Base-by-base conservation (phyloP, 2,113 vertebrate genomes). In the Esox niger region DNA sequence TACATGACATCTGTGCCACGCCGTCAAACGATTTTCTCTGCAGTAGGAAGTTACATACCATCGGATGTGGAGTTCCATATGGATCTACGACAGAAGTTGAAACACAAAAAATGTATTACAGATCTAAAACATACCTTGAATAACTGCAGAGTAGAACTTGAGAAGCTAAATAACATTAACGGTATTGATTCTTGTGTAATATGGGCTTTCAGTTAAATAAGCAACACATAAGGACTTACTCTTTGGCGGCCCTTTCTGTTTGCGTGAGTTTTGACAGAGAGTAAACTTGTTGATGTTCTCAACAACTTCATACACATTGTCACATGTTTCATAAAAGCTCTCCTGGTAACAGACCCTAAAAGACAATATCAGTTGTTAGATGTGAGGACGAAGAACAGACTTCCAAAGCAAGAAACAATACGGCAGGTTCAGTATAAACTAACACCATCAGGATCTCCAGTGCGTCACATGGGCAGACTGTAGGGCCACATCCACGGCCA, bases 291-390 rank as follows among this genome's bases (percentile, higher is more conserved):
- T 78, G 52, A 82, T 17, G 20, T 57, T 65, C 35, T 89, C 89
- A 7, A 91, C 89, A 33, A 90, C 89, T 70, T 92, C 91, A 2
- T 92, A 92, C 33, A 92, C 64, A 46, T 89, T 89, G 29, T 88
- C 70, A 68, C 70, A 82, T 0, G 46, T 32, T 33, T 84, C 84
- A 2, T 79, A 74, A 74, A 71, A 76, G 66, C 65, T 63, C 55
- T 81, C 65, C 30, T 73, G 70, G n/a, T 81, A 64, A 58, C 26
- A 26, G 4, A 64, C 54, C 58, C 88, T 90, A 29, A 17, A 69
- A 10, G 5, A 11, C 21, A 71, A 33, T 62, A 15, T 52, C 47
- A 66, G 56, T 2, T 29, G 25, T 15, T 13, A 52, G 30, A 21
- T 20, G 1, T 21, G 47, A 46, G 4, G 20, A 64, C 20, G 47